Percentiles rank a stretch among this genome's conserved stretches.
phyloP scores from a whole-genome alignment of 2,113 vertebrate genomes.

The Serilophus lunatus region DNA sequence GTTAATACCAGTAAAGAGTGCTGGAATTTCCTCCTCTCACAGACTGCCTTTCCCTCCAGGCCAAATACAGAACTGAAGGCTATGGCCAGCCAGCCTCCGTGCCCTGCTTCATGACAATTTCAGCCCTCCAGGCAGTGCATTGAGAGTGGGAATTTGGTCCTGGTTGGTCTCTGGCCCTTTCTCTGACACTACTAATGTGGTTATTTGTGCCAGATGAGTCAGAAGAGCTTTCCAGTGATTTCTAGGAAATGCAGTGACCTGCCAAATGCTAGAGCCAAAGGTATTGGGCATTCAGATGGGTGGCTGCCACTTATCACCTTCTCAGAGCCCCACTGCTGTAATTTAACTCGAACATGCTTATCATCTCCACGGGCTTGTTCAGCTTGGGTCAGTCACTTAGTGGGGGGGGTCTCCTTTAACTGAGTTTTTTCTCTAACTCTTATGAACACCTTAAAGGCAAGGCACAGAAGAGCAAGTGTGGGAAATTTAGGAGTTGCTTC shows the following conservation, averaged over 20 bases:
- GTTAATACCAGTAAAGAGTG: neutral
- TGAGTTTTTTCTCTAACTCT: neutral
- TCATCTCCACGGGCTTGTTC: neutral
- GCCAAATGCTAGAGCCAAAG: neutral
- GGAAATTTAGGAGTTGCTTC: neutral
- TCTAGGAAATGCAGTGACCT: conserved; percentile 10
- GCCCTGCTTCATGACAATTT: neutral
- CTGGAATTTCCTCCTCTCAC: neutral
- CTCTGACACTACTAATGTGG: neutral
- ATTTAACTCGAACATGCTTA: neutral
- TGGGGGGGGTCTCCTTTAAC: neutral
- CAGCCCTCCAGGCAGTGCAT: rapidly evolving
- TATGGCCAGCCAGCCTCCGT: neutral
- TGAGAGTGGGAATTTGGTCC: neutral
- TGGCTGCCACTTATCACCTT: neutral
- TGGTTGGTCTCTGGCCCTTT: neutral
- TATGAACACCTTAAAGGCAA: neutral
- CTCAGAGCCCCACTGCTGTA: neutral
- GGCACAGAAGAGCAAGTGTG: neutral
- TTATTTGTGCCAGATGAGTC: neutral
- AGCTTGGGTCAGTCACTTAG: neutral
- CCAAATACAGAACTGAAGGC: neutral
- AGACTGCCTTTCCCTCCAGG: neutral
- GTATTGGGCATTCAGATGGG: neutral
- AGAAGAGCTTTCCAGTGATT: neutral